Evolutionary conservation across 2,888 invertebrate genomes (phyloP).

Genomic region (Amphimallon solstitiale): DNA sequence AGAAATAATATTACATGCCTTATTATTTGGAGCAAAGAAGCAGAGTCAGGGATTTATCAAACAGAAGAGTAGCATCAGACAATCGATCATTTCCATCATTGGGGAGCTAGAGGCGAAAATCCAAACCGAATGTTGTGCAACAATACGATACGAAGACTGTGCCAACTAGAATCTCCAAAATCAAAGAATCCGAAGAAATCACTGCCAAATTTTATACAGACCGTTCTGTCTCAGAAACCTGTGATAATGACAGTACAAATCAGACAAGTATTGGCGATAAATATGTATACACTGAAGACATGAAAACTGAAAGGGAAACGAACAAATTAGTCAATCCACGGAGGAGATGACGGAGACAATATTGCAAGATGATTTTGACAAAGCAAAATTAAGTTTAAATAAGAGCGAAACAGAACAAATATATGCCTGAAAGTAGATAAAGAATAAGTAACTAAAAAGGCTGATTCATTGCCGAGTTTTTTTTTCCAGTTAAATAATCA

Average conservation of each 20-base stretch:
- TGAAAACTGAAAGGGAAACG: slow-evolving; percentile 63
- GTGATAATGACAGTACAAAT: slow-evolving; percentile 50
- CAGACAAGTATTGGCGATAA: slow-evolving; percentile 55
- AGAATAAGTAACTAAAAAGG: slow-evolving; percentile 77
- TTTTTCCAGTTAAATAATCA: slow-evolving; percentile 75
- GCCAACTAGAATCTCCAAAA: slow-evolving; percentile 76
- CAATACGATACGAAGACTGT: slow-evolving; percentile 74
- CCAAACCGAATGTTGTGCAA: slow-evolving; percentile 70
- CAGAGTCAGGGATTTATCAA: slow-evolving; percentile 67
- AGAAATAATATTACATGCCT: slow-evolving; percentile 84
- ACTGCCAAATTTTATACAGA: slow-evolving; percentile 74
- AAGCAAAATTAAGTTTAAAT: slow-evolving; percentile 68
- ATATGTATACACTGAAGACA: slow-evolving; percentile 70
- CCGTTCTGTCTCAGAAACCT: slow-evolving; percentile 71
- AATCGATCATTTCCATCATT: slow-evolving; percentile 68
- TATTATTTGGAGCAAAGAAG: slow-evolving; percentile 90
- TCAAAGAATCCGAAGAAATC: slow-evolving; percentile 73
- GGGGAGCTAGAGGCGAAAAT: slow-evolving; percentile 76
- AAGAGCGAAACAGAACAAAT: slow-evolving; percentile 59
- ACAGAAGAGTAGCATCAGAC: slow-evolving; percentile 58
- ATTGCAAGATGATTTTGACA: slow-evolving; percentile 83
- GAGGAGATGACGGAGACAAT: slow-evolving; percentile 85
- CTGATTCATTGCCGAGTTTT: slow-evolving; percentile 81
- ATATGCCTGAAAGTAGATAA: slow-evolving; percentile 74
- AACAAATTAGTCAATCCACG: slow-evolving; percentile 62